phyloP scores from a whole-genome alignment of 2,797 vertebrate genomes.

The Alosa sapidissima region DNA sequence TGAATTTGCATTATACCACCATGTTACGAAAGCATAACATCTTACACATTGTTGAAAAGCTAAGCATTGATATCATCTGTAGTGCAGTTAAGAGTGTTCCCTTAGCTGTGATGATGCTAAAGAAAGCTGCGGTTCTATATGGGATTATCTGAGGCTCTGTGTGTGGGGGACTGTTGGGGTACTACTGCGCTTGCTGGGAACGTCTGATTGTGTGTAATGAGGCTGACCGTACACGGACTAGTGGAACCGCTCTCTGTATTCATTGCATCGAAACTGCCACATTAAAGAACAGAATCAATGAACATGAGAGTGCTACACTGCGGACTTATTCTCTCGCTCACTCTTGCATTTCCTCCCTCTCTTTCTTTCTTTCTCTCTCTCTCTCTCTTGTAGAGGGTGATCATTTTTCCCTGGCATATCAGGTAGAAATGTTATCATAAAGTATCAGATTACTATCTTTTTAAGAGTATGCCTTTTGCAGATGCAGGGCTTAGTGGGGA shows the following conservation, averaged over 20 bases:
- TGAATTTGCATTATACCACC: background rate
- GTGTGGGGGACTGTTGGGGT: background rate
- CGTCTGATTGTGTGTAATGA: background rate
- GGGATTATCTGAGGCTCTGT: background rate
- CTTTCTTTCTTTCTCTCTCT: background rate
- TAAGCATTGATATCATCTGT: background rate
- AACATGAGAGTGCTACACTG: conserved; percentile 19
- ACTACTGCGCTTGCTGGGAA: background rate
- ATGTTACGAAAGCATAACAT: background rate
- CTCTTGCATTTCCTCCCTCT: background rate
- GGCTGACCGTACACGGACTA: background rate
- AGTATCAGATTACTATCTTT: conserved; percentile 18
- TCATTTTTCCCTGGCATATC: background rate
- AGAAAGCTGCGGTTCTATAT: background rate
- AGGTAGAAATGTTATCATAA: conserved; percentile 13
- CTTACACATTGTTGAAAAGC: background rate
- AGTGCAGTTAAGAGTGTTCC: background rate
- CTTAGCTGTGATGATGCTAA: background rate
- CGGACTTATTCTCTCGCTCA: conserved; percentile 29
- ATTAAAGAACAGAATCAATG: conserved; percentile 25
- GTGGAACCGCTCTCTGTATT: conserved; percentile 10
- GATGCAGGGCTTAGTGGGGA: background rate
- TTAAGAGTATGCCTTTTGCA: background rate
- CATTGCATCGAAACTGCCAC: conserved; percentile 27
- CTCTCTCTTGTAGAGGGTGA: background rate